These are phyloP conservation scores for Paramormyrops hopkinsi DNA, from an alignment of 2,797 vertebrate species.

Conservation along the genomic window DNA sequence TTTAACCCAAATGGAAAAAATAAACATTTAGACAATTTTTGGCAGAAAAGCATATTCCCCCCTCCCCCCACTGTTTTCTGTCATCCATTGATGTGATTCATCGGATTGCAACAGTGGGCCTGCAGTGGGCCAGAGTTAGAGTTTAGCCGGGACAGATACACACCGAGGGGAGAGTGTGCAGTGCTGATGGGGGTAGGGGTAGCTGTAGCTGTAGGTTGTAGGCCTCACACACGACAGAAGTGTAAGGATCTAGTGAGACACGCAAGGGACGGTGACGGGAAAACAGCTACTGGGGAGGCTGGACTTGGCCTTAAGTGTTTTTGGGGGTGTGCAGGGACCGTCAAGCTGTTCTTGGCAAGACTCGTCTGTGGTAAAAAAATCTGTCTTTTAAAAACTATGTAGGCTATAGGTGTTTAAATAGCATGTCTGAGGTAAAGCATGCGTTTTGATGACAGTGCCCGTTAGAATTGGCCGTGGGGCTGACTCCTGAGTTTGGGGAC, in stretches of 20 bases:
- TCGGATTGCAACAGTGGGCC: background rate
- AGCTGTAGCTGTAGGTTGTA: background rate
- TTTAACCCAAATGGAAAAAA: background rate
- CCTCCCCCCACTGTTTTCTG: background rate
- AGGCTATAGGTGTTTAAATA: background rate
- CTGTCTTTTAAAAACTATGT: background rate
- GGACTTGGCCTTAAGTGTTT: background rate
- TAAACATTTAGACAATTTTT: background rate
- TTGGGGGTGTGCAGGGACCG: background rate
- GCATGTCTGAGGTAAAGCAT: background rate
- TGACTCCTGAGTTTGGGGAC: background rate
- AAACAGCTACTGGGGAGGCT: conserved; percentile 16
- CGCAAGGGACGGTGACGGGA: conserved; percentile 8
- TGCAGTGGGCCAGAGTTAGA: background rate
- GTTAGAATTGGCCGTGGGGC: background rate
- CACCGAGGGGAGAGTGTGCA: background rate
- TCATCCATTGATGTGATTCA: background rate
- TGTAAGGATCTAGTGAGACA: background rate
- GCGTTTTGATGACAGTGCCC: background rate
- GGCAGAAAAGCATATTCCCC: background rate
- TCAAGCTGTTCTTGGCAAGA: background rate
- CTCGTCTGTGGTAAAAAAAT: background rate
- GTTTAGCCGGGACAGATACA: background rate
- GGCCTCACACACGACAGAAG: background rate
- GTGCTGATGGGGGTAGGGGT: background rate